phyloP scores from a whole-genome alignment of 2,888 invertebrate genomes.

The Brenthis hecate region DNA sequence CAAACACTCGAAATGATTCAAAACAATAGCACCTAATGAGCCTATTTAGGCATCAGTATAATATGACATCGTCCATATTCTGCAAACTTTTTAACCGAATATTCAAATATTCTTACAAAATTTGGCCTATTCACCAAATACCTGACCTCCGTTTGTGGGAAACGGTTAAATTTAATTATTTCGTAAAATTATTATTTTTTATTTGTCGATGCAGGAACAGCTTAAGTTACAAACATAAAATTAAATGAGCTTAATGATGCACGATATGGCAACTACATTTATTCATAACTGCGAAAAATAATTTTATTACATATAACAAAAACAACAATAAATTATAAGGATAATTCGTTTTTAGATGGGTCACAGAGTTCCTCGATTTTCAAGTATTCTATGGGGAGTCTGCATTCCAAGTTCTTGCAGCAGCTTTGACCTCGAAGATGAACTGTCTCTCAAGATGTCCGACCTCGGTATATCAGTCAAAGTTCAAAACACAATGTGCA shows the following conservation, averaged over 20 bases:
- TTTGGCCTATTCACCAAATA: too few species aligned
- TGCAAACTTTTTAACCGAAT: too few species aligned
- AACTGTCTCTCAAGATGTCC: conserved; percentile 61
- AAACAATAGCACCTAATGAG: conserved; percentile 6
- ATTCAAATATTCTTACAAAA: too few species aligned
- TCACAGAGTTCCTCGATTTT: conserved; percentile 82
- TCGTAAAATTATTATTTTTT: too few species aligned
- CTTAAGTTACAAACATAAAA: background rate
- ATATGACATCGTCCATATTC: background rate
- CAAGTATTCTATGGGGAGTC: conserved; percentile 82
- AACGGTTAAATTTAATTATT: too few species aligned
- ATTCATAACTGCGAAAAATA: too few species aligned
- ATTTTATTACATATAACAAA: too few species aligned
- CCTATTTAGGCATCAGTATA: background rate
- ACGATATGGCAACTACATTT: background rate
- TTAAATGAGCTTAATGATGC: background rate
- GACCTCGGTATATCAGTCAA: conserved; percentile 62
- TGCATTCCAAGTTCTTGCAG: conserved; percentile 82
- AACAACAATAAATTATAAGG: background rate
- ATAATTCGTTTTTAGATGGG: conserved; percentile 69
- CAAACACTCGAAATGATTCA: background rate
- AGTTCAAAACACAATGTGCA: conserved; percentile 74
- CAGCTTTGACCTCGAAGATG: conserved; percentile 76
- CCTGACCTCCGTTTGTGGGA: too few species aligned
- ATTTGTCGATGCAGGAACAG: too few species aligned